Evolutionary conservation across 2,113 vertebrate species (phyloP).

Genomic region (Epinephelus moara): DNA sequence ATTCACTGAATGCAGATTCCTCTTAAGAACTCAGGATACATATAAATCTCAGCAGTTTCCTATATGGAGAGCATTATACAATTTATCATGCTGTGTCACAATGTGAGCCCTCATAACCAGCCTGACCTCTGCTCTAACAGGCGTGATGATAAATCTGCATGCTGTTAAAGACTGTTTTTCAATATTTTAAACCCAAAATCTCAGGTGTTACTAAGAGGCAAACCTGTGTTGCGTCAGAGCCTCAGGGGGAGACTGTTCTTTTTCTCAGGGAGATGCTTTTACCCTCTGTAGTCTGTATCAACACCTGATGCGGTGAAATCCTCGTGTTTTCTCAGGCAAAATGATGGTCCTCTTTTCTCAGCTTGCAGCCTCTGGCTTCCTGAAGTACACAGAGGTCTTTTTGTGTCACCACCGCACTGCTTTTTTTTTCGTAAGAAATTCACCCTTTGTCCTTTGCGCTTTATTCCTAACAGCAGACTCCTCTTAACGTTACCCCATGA

Average conservation of each 20-base stretch:
- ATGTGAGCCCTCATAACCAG: background rate
- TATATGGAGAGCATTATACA: constrained; percentile 7
- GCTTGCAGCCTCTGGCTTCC: constrained; percentile 54
- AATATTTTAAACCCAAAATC: constrained; percentile 15
- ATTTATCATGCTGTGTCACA: constrained; percentile 4
- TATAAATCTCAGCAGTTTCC: background rate
- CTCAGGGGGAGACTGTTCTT: constrained; percentile 57
- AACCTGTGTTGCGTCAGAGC: constrained; percentile 48
- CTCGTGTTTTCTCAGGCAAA: constrained; percentile 67
- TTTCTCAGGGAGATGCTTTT: constrained; percentile 45
- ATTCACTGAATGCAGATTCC: constrained; percentile 42
- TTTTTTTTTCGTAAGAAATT: constrained; percentile 56
- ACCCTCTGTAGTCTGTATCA: constrained; percentile 39
- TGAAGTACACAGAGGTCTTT: constrained; percentile 67
- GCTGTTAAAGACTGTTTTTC: background rate
- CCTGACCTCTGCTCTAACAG: background rate
- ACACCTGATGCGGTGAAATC: constrained; percentile 66
- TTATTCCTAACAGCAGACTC: constrained; percentile 37
- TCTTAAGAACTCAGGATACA: constrained; percentile 3
- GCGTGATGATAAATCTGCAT: background rate
- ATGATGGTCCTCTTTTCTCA: constrained; percentile 34
- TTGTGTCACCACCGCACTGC: constrained; percentile 60
- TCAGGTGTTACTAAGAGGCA: constrained; percentile 49
- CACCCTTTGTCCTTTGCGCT: constrained; percentile 54
- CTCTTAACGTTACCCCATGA: constrained; percentile 50